A percentile compares a stretch with the other conserved stretches of the same genome.
These are phyloP conservation scores for Fringilla coelebs DNA, from an alignment of 2,797 vertebrate genomes.

Conservation along the genomic window DNA sequence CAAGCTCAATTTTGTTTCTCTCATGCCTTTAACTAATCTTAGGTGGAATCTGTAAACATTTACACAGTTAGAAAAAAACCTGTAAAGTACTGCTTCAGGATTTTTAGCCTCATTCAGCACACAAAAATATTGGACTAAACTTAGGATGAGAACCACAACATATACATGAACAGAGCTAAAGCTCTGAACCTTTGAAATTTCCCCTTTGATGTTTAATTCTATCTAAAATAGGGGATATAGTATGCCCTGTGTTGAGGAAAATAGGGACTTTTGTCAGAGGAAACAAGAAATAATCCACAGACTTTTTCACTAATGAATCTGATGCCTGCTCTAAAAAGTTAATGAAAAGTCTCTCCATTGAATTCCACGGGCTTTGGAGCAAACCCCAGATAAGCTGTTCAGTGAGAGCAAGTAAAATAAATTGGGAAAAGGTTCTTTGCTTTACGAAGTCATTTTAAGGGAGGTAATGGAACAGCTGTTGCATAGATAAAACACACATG, in stretches of 20 bases:
- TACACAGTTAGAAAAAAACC: neutral
- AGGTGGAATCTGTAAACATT: neutral
- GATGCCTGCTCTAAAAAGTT: neutral
- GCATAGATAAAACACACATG: slow-evolving; percentile 16
- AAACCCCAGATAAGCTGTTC: slow-evolving; percentile 38
- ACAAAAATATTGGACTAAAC: neutral
- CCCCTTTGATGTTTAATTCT: neutral
- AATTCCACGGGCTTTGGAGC: neutral
- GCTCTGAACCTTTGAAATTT: neutral
- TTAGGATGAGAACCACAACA: neutral
- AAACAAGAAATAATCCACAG: slow-evolving; percentile 1
- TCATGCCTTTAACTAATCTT: neutral
- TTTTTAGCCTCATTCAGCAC: neutral
- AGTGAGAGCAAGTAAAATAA: slow-evolving; percentile 13
- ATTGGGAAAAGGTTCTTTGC: slow-evolving; percentile 23
- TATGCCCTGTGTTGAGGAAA: neutral
- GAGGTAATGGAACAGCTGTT: slow-evolving; percentile 48
- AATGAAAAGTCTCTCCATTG: slow-evolving; percentile 12
- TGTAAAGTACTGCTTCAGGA: neutral
- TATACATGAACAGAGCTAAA: neutral
- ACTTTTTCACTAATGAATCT: neutral
- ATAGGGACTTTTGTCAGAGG: neutral
- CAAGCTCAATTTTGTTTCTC: neutral
- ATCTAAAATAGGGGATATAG: neutral
- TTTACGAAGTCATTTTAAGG: slow-evolving; percentile 33